Conservation (phyloP, 2,888 invertebrate genomes). For the Ectemnius continuus region DNA sequence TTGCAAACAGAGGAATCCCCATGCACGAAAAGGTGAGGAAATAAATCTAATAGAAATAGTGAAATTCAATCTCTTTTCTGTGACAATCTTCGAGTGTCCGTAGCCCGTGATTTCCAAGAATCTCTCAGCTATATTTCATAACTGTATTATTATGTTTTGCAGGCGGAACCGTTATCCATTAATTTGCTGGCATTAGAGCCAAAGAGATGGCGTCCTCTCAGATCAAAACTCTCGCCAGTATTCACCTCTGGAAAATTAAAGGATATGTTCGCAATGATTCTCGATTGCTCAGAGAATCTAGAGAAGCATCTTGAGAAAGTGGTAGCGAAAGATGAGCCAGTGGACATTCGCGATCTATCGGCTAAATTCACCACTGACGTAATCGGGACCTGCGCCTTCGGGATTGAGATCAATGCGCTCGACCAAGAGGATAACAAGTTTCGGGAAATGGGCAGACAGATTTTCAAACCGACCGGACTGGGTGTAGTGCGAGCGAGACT, state of each 20-base stretch:
- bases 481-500: constrained; percentile 23
- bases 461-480: constrained; percentile 54
- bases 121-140: background rate
- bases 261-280: constrained; percentile 78
- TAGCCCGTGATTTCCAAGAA: background rate
- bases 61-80: background rate
- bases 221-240: constrained; percentile 79
- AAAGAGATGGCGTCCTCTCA: constrained; percentile 78
- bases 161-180: constrained; percentile 77
- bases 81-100: background rate
- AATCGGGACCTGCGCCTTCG: constrained; percentile 77
- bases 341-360: constrained; percentile 67
- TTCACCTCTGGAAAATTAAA: constrained; percentile 80
- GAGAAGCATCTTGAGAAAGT: constrained; percentile 74
- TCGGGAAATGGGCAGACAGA: constrained; percentile 67
- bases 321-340: constrained; percentile 47
- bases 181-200: constrained; percentile 77
- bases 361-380: constrained; percentile 77
- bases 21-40: background rate
- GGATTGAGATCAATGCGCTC: constrained; percentile 74
- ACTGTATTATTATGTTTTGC: background rate
- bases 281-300: constrained; percentile 76
- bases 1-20: constrained; percentile 9
- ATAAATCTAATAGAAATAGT: background rate
- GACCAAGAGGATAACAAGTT: constrained; percentile 71